Base-by-base conservation (phyloP, 2,888 invertebrate species). In the Drosophila falleni region DNA sequence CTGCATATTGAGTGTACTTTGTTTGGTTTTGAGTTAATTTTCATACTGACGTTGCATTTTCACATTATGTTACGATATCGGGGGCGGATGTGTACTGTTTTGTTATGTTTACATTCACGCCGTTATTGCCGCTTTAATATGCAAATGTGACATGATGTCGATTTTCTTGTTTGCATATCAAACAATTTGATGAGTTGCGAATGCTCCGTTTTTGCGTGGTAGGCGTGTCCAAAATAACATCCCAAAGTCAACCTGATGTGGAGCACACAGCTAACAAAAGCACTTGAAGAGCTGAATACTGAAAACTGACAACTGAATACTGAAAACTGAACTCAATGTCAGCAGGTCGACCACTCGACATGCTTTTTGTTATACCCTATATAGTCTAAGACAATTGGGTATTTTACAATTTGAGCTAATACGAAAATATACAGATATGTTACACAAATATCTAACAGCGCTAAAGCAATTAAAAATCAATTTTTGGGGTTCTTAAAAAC, bases 111-210 rank as follows among this genome's bases (percentile, higher is more conserved):
- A 23, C 59, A 42, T 37, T 59, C 47, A 67, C 47, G 47, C 37
- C 31, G 16, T 44, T 39, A 26, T 53, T 47, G 49, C 4, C 64
- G 68, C 69, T 77, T 77, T 56, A 63, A 70, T 63, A 77, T 77
- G 77, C 74, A 78, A 78, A 78, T 78, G 70, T 71, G 59, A 60
- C 65, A 61, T 64, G 72, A 41, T 23, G 49, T 60, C 64, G 70
- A 74, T 74, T 77, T 70, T 68, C 56, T 47, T 77, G 78, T 77
- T 77, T 76, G 73, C 76, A 62, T 63, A 63, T 62, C 73, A 76
- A 76, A 77, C 76, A 76, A 65, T 73, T 76, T 72, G 62, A 69
- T 61, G 68, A 55, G 62, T 47, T 64, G 46, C 44, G 63, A 70
- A 65, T 71, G 71, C 41, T 64, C 56, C 54, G 64, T 31, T 59